A percentile compares a stretch with the other conserved stretches of the same genome.
Evolutionary conservation across 2,888 invertebrate genomes (phyloP).

Genomic region (Agrochola circellaris): DNA sequence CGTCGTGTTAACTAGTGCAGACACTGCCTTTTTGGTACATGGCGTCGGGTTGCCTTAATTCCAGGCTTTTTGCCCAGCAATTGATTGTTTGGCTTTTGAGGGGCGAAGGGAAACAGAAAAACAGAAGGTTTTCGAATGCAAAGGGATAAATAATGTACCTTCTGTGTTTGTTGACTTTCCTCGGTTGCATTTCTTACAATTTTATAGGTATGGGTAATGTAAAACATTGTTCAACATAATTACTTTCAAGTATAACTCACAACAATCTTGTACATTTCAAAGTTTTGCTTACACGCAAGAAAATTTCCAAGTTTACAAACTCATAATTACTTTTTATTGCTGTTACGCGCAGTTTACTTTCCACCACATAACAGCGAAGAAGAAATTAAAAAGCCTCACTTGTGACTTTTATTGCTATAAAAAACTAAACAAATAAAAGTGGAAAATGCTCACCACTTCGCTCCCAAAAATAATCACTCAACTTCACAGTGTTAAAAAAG

Average conservation of each 20-base stretch:
- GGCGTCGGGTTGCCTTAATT: slow-evolving; percentile 78
- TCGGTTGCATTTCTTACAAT: background rate
- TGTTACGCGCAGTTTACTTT: slow-evolving; percentile 14
- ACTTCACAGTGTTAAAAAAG: slow-evolving; percentile 70
- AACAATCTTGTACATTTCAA: slow-evolving; percentile 34
- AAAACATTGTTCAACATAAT: slow-evolving; percentile 16
- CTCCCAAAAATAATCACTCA: slow-evolving; percentile 66
- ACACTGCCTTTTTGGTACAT: slow-evolving; percentile 77
- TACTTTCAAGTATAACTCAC: slow-evolving; percentile 5
- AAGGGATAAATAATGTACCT: slow-evolving; percentile 9
- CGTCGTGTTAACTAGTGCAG: slow-evolving; percentile 78
- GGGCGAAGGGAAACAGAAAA: slow-evolving; percentile 6
- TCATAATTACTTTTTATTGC: slow-evolving; percentile 51
- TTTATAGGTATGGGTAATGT: slow-evolving; percentile 8
- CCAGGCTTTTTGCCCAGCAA: slow-evolving; percentile 63
- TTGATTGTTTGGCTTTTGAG: slow-evolving; percentile 60
- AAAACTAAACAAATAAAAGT: slow-evolving; percentile 35
- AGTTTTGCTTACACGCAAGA: slow-evolving; percentile 34
- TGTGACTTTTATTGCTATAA: background rate
- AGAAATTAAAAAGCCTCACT: slow-evolving; percentile 29
- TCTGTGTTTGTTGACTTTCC: background rate
- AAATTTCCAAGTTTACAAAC: slow-evolving; percentile 43
- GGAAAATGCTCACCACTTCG: slow-evolving; percentile 13
- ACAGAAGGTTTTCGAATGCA: background rate
- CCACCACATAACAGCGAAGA: background rate